phyloP scores from a whole-genome alignment of 2,797 vertebrate genomes.

The Falco peregrinus region DNA sequence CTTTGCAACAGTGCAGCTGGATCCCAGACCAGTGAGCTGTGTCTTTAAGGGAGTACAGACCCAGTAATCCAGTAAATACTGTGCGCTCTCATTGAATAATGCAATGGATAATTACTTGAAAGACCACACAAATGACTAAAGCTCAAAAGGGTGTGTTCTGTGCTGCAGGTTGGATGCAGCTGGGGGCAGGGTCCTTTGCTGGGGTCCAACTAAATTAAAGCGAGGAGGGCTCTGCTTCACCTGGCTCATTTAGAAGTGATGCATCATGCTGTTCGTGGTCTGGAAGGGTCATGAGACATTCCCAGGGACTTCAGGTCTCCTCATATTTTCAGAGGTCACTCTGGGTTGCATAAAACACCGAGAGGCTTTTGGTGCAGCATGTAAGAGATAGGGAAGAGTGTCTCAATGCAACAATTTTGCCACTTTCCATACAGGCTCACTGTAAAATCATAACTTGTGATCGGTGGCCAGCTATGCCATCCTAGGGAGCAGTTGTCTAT shows the following conservation, averaged over 20 bases:
- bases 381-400: background rate
- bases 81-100: background rate
- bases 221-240: background rate
- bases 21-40: background rate
- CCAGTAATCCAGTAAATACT: conserved; percentile 9
- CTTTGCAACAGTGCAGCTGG: background rate
- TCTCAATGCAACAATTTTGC: background rate
- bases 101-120: background rate
- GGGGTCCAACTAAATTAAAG: background rate
- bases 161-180: background rate
- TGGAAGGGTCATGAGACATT: background rate
- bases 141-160: background rate
- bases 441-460: background rate
- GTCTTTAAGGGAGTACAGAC: background rate
- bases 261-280: background rate
- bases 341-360: background rate
- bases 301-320: background rate
- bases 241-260: background rate
- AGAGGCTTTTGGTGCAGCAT: background rate
- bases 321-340: background rate
- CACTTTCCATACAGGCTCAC: background rate
- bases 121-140: background rate
- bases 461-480: accelerated
- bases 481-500: background rate
- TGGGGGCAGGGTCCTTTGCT: background rate